A percentile compares a stretch with the other conserved stretches of the same genome.
phyloP scores from a whole-genome alignment of 1,140 invertebrate genomes.

The Drosophila burlai region DNA sequence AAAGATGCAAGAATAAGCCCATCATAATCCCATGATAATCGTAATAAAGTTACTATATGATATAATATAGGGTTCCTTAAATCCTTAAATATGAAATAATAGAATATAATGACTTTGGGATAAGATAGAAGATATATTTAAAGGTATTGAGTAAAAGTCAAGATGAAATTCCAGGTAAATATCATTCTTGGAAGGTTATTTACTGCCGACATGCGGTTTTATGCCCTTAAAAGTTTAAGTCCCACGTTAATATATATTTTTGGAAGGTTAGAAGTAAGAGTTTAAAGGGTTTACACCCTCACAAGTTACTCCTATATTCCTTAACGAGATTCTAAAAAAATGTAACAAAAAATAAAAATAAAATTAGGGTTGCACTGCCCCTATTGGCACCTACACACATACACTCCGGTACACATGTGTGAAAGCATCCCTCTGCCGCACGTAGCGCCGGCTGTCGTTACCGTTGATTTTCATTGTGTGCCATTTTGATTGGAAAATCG shows the following conservation, averaged over 20 bases:
- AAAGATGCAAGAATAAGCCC: neutral
- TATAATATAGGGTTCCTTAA: neutral
- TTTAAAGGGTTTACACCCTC: too few species aligned
- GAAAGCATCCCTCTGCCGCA: constrained; percentile 32
- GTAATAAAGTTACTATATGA: neutral
- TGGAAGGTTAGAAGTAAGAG: neutral
- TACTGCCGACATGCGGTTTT: too few species aligned
- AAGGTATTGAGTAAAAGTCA: neutral
- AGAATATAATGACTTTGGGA: neutral
- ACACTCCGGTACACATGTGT: neutral
- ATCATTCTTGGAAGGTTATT: neutral
- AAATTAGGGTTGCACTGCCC: neutral
- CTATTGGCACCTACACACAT: neutral
- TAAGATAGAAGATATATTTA: too few species aligned
- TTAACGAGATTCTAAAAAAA: neutral
- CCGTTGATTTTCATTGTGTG: constrained; percentile 54
- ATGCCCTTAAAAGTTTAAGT: neutral
- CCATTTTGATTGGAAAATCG: constrained; percentile 83
- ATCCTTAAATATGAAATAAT: neutral
- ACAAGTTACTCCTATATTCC: neutral
- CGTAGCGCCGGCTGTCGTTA: constrained; percentile 3
- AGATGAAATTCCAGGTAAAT: neutral
- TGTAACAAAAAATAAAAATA: neutral
- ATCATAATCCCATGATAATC: too few species aligned
- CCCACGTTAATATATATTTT: neutral